Base-by-base conservation (phyloP, 1,140 invertebrate genomes). In the Hylaeus volcanicus region DNA sequence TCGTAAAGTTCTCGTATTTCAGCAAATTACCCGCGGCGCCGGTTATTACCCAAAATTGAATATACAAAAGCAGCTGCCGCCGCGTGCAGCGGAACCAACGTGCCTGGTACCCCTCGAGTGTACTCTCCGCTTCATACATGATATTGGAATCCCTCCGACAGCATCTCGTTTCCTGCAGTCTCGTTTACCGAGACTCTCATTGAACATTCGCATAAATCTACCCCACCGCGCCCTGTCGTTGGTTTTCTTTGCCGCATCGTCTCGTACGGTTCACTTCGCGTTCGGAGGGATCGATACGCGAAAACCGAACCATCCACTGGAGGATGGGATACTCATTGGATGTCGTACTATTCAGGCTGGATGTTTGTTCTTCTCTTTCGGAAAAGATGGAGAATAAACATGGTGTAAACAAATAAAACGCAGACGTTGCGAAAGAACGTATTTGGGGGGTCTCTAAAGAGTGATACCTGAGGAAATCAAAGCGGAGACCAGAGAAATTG, bases 1-100 rank as follows among this genome's bases (percentile, higher is more conserved):
- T 70, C 53, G 45, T 75, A 76, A 85, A 73, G 39, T 11, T 68
- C 45, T 26, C 61, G 74, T 80, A 74, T 61, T 43, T 61, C 58
- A 53, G 71, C 73, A 81, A 76, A 85, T 85, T 81, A 74, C 83
- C 48, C 65, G 5, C 65, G 60, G 73, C 53, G 60, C 15, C 63
- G 69, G 69, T 85, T 86, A 86, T 86, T 85, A 86, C 74, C 79
- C 65, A 39, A 82, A 85, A 86, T 86, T 86, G 84, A 82, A 86
- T 86, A 82, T 85, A 86, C 79, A 78, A 86, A 82, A 63, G 83
- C 84, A 85, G 68, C 73, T 77, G 83, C 56, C 71, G 73, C 78
- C 63, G 56, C 26, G 56, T 39, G 64, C 26, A 53, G 15, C 66
- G 82, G 65, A 72, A 74, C 48, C 56, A 45, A 15, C 51, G 45